Evolutionary conservation across 2,113 vertebrate genomes (phyloP).

Genomic region (Heterotis niloticus): DNA sequence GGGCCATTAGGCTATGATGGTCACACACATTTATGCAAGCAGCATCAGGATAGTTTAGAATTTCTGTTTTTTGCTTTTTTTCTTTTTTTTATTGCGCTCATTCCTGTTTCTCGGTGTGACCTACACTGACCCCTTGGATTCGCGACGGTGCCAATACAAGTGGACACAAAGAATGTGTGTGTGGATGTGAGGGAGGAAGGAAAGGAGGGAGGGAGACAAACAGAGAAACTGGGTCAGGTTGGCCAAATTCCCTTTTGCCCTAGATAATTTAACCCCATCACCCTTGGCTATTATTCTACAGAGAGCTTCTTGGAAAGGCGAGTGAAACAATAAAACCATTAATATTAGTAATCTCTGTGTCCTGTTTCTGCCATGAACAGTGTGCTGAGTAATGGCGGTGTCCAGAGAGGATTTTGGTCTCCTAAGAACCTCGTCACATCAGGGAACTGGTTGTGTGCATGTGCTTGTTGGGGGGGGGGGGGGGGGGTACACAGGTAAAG

Average conservation of each 20-base stretch:
- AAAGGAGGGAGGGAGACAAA: neutral
- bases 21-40: too few relatives aligned
- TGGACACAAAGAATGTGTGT: neutral
- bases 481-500: neutral
- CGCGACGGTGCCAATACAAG: conserved; percentile 28
- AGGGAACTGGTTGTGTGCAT: neutral
- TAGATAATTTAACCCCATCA: conserved; percentile 48
- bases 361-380: conserved; percentile 32
- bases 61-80: neutral
- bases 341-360: conserved; percentile 39
- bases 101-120: conserved; percentile 20
- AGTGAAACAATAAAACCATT: conserved; percentile 45
- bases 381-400: conserved; percentile 39
- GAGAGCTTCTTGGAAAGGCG: conserved; percentile 37
- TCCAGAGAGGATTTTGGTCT: conserved; percentile 10
- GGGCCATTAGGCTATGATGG: too few relatives aligned
- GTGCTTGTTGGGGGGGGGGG: neutral
- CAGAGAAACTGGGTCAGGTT: conserved; percentile 22
- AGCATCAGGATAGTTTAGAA: neutral
- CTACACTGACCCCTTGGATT: conserved; percentile 42
- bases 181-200: neutral
- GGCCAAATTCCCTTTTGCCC: conserved; percentile 40
- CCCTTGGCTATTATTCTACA: conserved; percentile 48
- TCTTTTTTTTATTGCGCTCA: neutral
- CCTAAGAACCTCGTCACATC: neutral